A percentile compares a stretch with the other conserved stretches of the same genome.
phyloP scores from a whole-genome alignment of 2,113 vertebrate species.

The Marcusenius ussheri region DNA sequence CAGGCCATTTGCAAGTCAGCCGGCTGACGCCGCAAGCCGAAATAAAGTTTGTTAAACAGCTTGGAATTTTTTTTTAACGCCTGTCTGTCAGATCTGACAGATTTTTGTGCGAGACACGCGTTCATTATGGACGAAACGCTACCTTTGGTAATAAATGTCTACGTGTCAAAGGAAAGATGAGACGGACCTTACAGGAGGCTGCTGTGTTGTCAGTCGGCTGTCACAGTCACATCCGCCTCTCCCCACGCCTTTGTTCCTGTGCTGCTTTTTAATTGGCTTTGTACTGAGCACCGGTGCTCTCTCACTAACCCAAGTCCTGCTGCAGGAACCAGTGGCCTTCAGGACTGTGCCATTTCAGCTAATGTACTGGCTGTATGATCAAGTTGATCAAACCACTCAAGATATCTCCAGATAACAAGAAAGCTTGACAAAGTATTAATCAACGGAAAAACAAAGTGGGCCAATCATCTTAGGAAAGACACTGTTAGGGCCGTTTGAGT shows the following conservation, averaged over 20 bases:
- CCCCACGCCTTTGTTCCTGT: background rate
- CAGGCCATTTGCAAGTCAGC: background rate
- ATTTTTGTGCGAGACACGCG: background rate
- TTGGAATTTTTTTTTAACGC: background rate
- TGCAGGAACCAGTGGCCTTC: background rate
- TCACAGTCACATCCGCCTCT: slow-evolving; percentile 2
- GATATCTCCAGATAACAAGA: background rate
- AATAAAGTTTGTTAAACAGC: slow-evolving; percentile 9
- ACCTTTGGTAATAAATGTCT: slow-evolving; percentile 2
- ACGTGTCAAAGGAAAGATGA: background rate
- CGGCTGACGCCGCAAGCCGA: slow-evolving; percentile 4
- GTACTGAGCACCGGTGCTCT: no score
- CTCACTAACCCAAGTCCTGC: background rate
- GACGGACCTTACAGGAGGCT: slow-evolving; percentile 10
- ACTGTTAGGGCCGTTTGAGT: background rate
- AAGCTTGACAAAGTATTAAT: background rate
- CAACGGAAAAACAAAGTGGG: background rate
- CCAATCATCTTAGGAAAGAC: background rate
- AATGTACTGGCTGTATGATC: background rate
- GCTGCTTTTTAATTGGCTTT: background rate
- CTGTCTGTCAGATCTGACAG: slow-evolving; percentile 10
- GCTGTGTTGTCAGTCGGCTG: background rate
- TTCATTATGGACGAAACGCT: slow-evolving; percentile 15
- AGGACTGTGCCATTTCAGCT: background rate
- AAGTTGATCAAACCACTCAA: background rate